Evolutionary conservation across 2,113 vertebrate species (phyloP), one percentile per base, ranked within the genome.

Genomic region (Isichthys henryi): DNA sequence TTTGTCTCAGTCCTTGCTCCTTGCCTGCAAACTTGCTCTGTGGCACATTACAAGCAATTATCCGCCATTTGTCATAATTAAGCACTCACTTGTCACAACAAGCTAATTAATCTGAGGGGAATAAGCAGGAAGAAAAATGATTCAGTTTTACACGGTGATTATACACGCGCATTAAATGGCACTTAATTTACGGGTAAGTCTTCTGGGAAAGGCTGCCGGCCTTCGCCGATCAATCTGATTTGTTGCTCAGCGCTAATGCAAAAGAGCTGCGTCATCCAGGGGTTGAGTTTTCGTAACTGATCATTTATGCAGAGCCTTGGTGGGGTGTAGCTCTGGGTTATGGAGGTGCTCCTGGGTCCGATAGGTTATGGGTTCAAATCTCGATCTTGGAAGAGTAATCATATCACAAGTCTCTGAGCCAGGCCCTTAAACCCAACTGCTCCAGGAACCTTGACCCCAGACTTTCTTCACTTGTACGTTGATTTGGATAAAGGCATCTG

Each of bases 101-200:
- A 91, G 43, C 84, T 92, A 91, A 92, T 77, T 88, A 70, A 6
- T 52, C 90, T 70, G 56, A 56, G n/a, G 89, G 91, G 90, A 90
- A 89, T 86, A 82, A 62, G 62, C 74, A 87, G 35, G 74, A 43
- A 45, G 88, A 39, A 58, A 87, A 62, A 91, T 86, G 52, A 90
- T 87, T 84, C 62, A 1, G 66, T 70, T 56, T 83, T 2, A 49
- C 89, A 82, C n/a, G 90, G 70, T 89, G 88, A 80, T 89, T 74
- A 86, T 56, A 49, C 85, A 85, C 86, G 3, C 10, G 82, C 62
- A 46, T 90, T 80, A 80, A 92, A 91, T 53, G 92, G 89, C 56
- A 89, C 90, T 86, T 90, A 91, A 91, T 0, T 48, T 91, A 90
- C 50, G 48, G 19, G 46, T 45, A n/a, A 48, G 82, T 23, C 82